Evolutionary conservation across 2,888 invertebrate species (phyloP).

Genomic region (Drosophila conformis): DNA sequence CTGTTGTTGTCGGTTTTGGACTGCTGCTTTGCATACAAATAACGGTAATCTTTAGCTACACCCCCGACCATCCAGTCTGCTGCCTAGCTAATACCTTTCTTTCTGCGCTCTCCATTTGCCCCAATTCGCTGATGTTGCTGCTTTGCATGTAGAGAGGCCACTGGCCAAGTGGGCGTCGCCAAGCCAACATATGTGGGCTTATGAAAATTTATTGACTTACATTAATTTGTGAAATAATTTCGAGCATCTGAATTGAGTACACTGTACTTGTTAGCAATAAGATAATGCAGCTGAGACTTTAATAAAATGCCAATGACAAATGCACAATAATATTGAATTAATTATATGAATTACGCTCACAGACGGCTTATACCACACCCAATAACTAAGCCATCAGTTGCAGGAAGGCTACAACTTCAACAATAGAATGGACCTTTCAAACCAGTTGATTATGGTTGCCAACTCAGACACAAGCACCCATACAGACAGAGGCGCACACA

Average conservation of each 20-base stretch:
- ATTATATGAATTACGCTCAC: constrained; percentile 41
- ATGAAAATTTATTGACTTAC: constrained; percentile 69
- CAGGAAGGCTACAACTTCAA: constrained; percentile 24
- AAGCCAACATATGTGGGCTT: constrained; percentile 18
- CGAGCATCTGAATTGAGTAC: constrained; percentile 23
- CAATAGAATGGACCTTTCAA: constrained; percentile 15
- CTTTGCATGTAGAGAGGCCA: constrained; percentile 58
- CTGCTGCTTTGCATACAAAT: constrained; percentile 75
- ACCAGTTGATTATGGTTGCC: constrained; percentile 42
- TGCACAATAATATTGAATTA: constrained; percentile 64
- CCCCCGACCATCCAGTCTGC: constrained; percentile 21
- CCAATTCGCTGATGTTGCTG: constrained; percentile 65
- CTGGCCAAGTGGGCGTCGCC: constrained; percentile 17
- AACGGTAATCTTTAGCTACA: constrained; percentile 60
- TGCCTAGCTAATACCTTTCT: constrained; percentile 7
- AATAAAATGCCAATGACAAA: constrained; percentile 36
- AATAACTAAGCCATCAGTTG: constrained; percentile 25
- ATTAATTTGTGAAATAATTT: constrained; percentile 37
- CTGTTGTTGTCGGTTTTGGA: constrained; percentile 58
- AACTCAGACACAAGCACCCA: neutral
- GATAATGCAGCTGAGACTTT: constrained; percentile 28
- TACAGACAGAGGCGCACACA: neutral
- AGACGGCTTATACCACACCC: constrained; percentile 3
- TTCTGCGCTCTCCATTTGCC: constrained; percentile 17
- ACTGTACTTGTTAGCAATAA: constrained; percentile 12